These are phyloP conservation scores for Macropus fuliginosus DNA, from an alignment of 2,797 vertebrate genomes.

Conservation along the genomic window DNA sequence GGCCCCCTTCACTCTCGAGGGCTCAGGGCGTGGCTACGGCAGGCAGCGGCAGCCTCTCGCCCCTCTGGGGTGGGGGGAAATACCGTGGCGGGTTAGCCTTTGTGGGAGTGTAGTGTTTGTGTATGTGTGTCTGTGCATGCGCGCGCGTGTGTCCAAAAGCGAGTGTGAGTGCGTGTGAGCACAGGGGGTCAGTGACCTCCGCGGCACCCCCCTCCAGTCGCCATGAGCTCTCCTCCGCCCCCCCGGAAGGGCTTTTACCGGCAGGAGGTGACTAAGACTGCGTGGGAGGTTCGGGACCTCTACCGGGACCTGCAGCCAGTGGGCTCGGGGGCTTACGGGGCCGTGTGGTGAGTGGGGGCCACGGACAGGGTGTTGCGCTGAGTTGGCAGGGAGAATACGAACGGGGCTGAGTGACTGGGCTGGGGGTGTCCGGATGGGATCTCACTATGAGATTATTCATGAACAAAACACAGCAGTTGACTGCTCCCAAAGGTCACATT, in stretches of 20 bases:
- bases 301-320: slow-evolving; percentile 93
- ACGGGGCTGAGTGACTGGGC: not conserved
- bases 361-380: not conserved
- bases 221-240: slow-evolving; percentile 89
- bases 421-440: not conserved
- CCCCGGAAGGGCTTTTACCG: slow-evolving; percentile 91
- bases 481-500: not conserved
- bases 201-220: slow-evolving; percentile 3
- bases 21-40: not conserved
- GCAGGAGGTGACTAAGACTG: slow-evolving; percentile 93
- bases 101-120: not conserved
- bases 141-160: not conserved
- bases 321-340: slow-evolving; percentile 96
- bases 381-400: not conserved
- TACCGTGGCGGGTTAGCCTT: not conserved
- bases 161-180: not conserved
- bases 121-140: not conserved
- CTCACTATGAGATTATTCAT: not conserved
- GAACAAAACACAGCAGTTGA: not conserved
- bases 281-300: slow-evolving; percentile 94
- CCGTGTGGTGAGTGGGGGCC: slow-evolving; percentile 91
- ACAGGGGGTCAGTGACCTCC: not conserved
- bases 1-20: not conserved
- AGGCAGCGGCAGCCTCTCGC: not conserved
- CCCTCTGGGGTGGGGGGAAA: not conserved